These are phyloP conservation scores for Sceloporus undulatus DNA, from an alignment of 2,113 vertebrate genomes.

Conservation along the genomic window DNA sequence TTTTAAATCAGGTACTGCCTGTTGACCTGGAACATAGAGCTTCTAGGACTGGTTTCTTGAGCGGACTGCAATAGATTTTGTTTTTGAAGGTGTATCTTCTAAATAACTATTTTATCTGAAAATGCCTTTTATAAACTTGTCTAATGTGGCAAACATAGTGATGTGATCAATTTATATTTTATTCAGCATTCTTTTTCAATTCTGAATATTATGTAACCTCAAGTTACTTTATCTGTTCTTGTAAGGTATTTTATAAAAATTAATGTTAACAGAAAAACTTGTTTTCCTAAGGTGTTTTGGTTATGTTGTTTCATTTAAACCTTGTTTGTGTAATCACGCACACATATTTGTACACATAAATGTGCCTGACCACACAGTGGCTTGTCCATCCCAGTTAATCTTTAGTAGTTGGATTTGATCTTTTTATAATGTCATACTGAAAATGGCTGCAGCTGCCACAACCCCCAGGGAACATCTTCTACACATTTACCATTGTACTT, in stretches of 20 bases:
- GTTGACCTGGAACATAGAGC: conserved; percentile 72
- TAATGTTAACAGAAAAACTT: conserved; percentile 83
- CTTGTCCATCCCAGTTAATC: background rate
- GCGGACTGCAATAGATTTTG: conserved; percentile 75
- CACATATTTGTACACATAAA: too few relatives aligned
- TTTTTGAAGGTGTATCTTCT: conserved; percentile 80
- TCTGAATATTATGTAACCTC: conserved; percentile 86
- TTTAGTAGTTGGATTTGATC: background rate
- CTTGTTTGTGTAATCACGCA: background rate
- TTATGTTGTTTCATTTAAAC: conserved; percentile 35
- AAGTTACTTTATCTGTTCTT: conserved; percentile 84
- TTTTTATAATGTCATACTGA: background rate
- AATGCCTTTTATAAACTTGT: conserved; percentile 82
- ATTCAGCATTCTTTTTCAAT: conserved; percentile 85
- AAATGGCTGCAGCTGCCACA: background rate
- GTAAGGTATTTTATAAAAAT: conserved; percentile 91
- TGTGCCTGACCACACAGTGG: background rate
- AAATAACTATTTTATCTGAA: conserved; percentile 78
- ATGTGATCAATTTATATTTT: conserved; percentile 95
- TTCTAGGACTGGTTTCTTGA: conserved; percentile 79
- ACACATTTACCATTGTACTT: background rate
- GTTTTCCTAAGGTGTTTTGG: conserved; percentile 72
- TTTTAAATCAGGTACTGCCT: conserved; percentile 75
- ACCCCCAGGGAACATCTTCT: background rate
- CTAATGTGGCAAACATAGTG: conserved; percentile 85